Conservation (phyloP, 2,797 vertebrate species). For the Euthynnus affinis region DNA sequence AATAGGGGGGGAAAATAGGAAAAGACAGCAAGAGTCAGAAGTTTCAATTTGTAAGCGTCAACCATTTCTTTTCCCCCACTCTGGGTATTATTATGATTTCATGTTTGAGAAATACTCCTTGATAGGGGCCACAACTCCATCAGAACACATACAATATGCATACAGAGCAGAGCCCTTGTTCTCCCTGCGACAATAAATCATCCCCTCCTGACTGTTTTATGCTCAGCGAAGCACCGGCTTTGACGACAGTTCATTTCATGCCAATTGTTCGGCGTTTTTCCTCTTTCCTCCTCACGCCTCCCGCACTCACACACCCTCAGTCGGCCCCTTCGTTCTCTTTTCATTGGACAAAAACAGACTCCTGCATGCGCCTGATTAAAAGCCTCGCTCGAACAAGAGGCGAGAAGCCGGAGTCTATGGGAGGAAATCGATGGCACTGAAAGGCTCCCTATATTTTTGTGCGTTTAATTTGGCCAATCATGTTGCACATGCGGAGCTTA, state of each 20-base stretch:
- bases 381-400: conserved; percentile 56
- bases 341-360: conserved; percentile 59
- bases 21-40: not conserved
- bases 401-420: conserved; percentile 28
- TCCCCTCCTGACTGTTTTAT: conserved; percentile 72
- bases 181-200: conserved; percentile 75
- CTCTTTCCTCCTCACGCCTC: not conserved
- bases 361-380: conserved; percentile 70
- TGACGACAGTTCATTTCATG: conserved; percentile 81
- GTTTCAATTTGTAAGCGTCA: conserved; percentile 51
- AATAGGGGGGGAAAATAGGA: not conserved
- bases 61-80: conserved; percentile 1
- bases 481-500: not conserved
- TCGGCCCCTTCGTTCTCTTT: conserved; percentile 46
- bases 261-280: conserved; percentile 66
- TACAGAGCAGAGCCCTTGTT: conserved; percentile 57
- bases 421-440: conserved; percentile 42
- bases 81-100: conserved; percentile 47
- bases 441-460: conserved; percentile 15
- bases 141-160: conserved; percentile 65
- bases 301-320: not conserved
- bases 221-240: conserved; percentile 68
- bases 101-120: conserved; percentile 41
- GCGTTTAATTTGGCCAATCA: conserved; percentile 41
- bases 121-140: conserved; percentile 50